Conservation (phyloP, 2,113 vertebrate species). For the Platanista minor region DNA sequence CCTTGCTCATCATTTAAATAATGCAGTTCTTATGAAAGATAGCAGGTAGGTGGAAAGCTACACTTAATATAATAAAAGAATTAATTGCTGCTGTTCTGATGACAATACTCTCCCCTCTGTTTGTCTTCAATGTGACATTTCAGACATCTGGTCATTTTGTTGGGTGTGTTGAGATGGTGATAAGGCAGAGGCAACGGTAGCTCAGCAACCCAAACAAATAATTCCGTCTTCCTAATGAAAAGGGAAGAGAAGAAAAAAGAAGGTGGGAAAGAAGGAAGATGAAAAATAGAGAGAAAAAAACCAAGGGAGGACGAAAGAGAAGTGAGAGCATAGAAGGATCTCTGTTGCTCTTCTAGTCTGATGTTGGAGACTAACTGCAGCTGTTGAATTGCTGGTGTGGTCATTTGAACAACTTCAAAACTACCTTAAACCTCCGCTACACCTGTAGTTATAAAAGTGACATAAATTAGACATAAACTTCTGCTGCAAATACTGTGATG, state of each 20-base stretch:
- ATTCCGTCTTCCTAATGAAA: background rate
- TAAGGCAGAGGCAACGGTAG: background rate
- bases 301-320: too few species aligned
- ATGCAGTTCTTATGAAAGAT: background rate
- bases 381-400: background rate
- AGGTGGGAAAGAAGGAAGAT: rapidly evolving
- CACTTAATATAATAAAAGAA: background rate
- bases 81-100: background rate
- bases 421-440: constrained; percentile 56
- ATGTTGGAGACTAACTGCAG: background rate
- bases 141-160: background rate
- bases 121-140: constrained; percentile 21
- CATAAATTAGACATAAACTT: constrained; percentile 54
- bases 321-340: rapidly evolving
- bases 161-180: background rate
- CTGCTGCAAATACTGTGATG: background rate
- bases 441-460: constrained; percentile 35
- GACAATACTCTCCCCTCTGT: background rate
- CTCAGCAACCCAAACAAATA: constrained; percentile 9
- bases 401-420: constrained; percentile 65
- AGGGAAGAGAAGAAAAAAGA: background rate
- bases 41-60: background rate
- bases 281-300: background rate
- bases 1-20: background rate
- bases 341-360: background rate